A percentile compares a stretch with the other conserved stretches of the same genome.
Conservation (phyloP, 2,113 vertebrate species). For the Mellivora capensis region DNA sequence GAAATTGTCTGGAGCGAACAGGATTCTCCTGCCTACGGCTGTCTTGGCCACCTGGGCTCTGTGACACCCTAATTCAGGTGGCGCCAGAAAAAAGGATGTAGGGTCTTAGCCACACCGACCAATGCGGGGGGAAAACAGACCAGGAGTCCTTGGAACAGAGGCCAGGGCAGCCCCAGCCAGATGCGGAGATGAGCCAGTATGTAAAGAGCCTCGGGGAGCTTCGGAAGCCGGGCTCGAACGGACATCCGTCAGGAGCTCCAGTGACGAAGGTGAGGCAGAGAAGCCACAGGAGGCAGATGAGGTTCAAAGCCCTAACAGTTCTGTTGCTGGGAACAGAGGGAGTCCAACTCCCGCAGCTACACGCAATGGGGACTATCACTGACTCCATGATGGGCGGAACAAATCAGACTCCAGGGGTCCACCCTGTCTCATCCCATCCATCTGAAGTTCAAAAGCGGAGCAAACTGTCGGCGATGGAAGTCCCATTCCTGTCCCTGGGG, state of each 20-base stretch:
- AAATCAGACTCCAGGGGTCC: not conserved
- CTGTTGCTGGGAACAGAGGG: rapidly evolving
- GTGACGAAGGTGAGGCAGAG: not conserved
- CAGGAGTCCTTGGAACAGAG: rapidly evolving
- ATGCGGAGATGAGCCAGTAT: not conserved
- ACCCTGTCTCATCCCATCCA: not conserved
- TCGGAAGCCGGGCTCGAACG: not conserved
- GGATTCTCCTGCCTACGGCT: not conserved
- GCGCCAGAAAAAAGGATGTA: not conserved
- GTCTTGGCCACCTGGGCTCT: not conserved
- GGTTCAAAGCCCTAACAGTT: not conserved
- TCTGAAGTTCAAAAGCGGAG: not conserved
- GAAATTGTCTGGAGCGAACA: not conserved
- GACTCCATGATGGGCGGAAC: not conserved
- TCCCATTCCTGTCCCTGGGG: not conserved
- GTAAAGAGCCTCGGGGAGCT: not conserved
- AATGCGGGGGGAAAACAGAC: too few relatives aligned
- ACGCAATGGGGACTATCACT: not conserved
- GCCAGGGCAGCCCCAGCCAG: not conserved
- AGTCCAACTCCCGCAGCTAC: not conserved
- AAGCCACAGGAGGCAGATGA: too few relatives aligned
- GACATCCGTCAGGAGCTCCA: not conserved
- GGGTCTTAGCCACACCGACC: not conserved
- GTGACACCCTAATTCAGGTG: not conserved
- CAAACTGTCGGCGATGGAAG: not conserved